Base-by-base conservation (phyloP, 2,797 vertebrate genomes). In the Luscinia megarhynchos region DNA sequence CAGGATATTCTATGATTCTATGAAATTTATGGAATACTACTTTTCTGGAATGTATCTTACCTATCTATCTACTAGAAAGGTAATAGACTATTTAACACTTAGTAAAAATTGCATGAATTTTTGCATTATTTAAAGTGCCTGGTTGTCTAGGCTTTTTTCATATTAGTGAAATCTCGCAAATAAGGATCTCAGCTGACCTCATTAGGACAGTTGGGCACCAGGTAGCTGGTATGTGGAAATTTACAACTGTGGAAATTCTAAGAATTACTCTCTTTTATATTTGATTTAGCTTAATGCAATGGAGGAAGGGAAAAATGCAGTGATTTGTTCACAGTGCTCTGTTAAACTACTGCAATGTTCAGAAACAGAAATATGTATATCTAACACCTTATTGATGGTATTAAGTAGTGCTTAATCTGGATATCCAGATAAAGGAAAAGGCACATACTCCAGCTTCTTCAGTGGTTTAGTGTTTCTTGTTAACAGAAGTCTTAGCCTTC, bases 121-220 rank as follows among this genome's bases (percentile, higher is more conserved):
- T 48, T 96, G 53, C 69, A 59, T 95, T 76, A 88, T 86, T 91
- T 84, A 45, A 88, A 70, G 64, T 59, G 22, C 11, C 36, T 84
- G 26, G 16, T 45, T 80, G n/a, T 66, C 84, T 43, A 51, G 40
- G 53, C 24, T 20, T 74, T 83, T 55, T 48, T 66, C 48, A 15
- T 72, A 82, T 46, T 75, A 61, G 38, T 76, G 70, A 79, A 82
- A 89, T 38, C 7, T 64, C n/a, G 84, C 57, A 85, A 74, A 69
- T 83, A 18, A 79, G 73, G 59, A 36, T 67, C 43, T 77, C 10
- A 15, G n/a, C 21, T 94, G 76, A 91, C 79, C 76, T 89, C 61
- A 73, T 74, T 66, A 88, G 58, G 69, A 40, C 21, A 54, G 20
- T 2, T 80, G 57, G n/a, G 40, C 48, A 70, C 17, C 16, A 63